Conservation (phyloP, 2,888 invertebrate species). For the Podabrus alpinus region DNA sequence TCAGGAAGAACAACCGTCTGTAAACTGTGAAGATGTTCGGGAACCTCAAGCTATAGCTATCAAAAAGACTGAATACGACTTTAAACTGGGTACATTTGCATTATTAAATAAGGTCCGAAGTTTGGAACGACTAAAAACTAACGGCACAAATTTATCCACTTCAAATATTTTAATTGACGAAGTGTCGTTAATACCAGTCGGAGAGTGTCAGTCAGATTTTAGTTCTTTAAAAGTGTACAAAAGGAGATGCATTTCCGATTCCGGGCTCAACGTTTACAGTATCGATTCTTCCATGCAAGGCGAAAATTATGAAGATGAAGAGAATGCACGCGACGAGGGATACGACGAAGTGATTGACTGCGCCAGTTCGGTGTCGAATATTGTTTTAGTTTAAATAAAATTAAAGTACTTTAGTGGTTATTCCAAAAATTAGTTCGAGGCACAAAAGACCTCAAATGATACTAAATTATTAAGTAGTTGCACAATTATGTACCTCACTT, state of each 20-base stretch:
- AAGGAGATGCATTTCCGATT: conserved; percentile 40
- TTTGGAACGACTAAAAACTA: conserved; percentile 44
- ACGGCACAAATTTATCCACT: conserved; percentile 20
- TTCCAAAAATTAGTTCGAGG: neutral
- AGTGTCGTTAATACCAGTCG: conserved; percentile 54
- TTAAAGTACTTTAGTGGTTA: neutral
- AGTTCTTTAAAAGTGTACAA: conserved; percentile 56
- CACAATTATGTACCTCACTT: conserved; percentile 17
- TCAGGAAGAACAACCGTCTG: conserved; percentile 28
- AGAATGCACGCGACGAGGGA: conserved; percentile 82
- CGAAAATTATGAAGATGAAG: conserved; percentile 54
- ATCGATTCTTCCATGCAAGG: conserved; percentile 56
- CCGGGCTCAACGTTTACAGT: conserved; percentile 53
- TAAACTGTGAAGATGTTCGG: conserved; percentile 1
- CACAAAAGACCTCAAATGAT: neutral
- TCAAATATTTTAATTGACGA: conserved; percentile 48
- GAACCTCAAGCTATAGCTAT: conserved; percentile 39
- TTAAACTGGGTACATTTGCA: conserved; percentile 53
- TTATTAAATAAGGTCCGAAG: conserved; percentile 47
- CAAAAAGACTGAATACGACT: conserved; percentile 51
- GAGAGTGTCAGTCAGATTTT: conserved; percentile 52
- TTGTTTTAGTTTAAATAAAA: conserved; percentile 50
- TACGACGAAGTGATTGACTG: conserved; percentile 78
- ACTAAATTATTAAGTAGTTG: conserved; percentile 6
- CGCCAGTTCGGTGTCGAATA: conserved; percentile 50